Conservation (phyloP, 2,113 vertebrate genomes). For the Phoxinus phoxinus region DNA sequence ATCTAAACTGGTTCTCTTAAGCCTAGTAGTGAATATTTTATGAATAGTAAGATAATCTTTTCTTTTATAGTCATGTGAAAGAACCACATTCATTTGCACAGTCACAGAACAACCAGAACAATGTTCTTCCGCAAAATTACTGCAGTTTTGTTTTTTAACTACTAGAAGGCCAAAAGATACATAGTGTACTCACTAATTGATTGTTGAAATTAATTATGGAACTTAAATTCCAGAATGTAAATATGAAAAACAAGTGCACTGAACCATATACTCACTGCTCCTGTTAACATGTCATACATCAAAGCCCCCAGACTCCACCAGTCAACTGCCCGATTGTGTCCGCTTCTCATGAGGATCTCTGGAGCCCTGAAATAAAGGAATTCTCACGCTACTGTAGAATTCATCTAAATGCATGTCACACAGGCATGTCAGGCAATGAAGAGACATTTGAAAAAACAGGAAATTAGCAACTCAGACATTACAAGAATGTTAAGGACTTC, state of each 20-base stretch:
- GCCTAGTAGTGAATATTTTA: too few species aligned
- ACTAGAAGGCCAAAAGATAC: too few species aligned
- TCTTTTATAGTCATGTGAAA: too few species aligned
- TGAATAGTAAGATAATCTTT: too few species aligned
- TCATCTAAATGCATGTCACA: background rate
- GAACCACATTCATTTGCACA: too few species aligned
- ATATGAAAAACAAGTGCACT: background rate
- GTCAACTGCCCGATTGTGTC: conserved; percentile 97
- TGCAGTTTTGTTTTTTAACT: too few species aligned
- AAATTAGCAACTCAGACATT: background rate
- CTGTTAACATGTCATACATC: conserved; percentile 99
- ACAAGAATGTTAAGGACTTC: background rate
- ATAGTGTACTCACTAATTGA: background rate
- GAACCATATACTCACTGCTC: conserved; percentile 84
- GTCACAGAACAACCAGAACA: too few species aligned
- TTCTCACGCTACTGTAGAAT: conserved; percentile 30
- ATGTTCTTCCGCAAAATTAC: too few species aligned
- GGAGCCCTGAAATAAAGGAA: conserved; percentile 86
- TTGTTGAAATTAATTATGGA: background rate
- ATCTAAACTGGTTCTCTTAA: too few species aligned
- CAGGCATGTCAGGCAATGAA: background rate
- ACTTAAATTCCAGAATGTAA: background rate
- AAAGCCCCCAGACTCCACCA: conserved; percentile 99
- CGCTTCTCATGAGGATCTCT: conserved; percentile 97
- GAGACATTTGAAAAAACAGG: conserved; percentile 7